phyloP scores from a whole-genome alignment of 2,113 vertebrate species.

The Etheostoma cragini region DNA sequence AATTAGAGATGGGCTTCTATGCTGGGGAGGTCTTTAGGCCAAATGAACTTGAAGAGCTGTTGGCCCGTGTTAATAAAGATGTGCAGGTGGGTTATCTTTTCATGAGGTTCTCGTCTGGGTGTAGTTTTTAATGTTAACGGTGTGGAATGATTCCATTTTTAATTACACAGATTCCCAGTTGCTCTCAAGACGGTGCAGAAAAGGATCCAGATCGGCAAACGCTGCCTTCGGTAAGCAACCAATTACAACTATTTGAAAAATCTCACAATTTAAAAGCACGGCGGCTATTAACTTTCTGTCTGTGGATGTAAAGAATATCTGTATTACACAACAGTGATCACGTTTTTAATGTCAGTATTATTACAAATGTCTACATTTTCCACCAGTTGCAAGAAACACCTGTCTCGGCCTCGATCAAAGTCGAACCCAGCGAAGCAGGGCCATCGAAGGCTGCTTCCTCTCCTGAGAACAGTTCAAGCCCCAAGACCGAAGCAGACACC shows the following conservation, averaged over 20 bases:
- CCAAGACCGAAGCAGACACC: conserved; percentile 66
- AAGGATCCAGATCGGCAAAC: conserved; percentile 52
- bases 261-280: not conserved
- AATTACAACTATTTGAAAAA: not conserved
- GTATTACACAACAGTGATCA: not conserved
- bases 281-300: not conserved
- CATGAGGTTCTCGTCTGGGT: not conserved
- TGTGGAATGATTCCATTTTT: not conserved
- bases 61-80: conserved; percentile 65
- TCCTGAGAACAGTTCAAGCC: conserved; percentile 50
- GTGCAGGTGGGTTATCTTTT: conserved; percentile 62
- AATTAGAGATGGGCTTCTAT: conserved; percentile 93
- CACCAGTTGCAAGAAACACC: conserved; percentile 49
- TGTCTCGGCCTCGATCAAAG: not conserved
- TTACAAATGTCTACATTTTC: not conserved
- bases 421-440: conserved; percentile 11
- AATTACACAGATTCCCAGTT: conserved; percentile 61
- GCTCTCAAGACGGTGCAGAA: conserved; percentile 58
- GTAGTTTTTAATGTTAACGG: not conserved
- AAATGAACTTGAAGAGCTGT: conserved; percentile 87
- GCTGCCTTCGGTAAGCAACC: conserved; percentile 58
- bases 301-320: not conserved
- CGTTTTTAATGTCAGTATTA: not conserved
- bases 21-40: conserved; percentile 83
- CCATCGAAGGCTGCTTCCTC: conserved; percentile 46